Percentiles rank a stretch among this genome's conserved stretches.
Conservation (phyloP, 1,140 invertebrate species). For the Plutomurus gul region DNA sequence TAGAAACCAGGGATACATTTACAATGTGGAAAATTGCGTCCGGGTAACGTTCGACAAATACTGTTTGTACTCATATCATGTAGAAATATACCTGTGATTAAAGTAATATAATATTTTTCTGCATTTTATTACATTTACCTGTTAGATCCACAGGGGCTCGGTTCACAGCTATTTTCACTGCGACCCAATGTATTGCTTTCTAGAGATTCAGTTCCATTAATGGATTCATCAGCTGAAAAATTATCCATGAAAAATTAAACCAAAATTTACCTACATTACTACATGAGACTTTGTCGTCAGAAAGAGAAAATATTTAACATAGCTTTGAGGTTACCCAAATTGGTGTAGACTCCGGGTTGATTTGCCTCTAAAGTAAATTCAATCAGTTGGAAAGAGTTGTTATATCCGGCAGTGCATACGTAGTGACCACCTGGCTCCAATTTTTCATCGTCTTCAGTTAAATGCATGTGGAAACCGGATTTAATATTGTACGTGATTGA, state of each 20-base stretch:
- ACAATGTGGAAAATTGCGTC: slow-evolving; percentile 14
- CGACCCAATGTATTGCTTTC: not conserved
- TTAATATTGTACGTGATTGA: slow-evolving; percentile 38
- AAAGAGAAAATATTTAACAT: no score
- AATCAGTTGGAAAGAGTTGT: slow-evolving; percentile 39
- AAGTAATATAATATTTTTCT: no score
- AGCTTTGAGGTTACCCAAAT: not conserved
- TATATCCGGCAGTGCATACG: slow-evolving; percentile 39
- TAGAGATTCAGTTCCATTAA: not conserved
- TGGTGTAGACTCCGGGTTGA: not conserved
- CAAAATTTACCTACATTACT: no score
- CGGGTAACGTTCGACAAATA: not conserved
- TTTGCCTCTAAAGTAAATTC: slow-evolving; percentile 29
- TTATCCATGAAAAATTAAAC: not conserved
- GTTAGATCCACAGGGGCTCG: slow-evolving; percentile 23
- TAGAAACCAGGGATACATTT: slow-evolving; percentile 1
- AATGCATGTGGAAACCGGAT: slow-evolving; percentile 43
- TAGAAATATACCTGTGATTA: no score
- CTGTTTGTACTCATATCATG: no score
- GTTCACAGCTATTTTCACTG: slow-evolving; percentile 28
- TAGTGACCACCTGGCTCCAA: slow-evolving; percentile 28
- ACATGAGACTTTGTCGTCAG: no score
- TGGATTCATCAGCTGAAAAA: not conserved
- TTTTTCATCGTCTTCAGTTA: slow-evolving; percentile 35
- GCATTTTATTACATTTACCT: not conserved